phyloP scores from a whole-genome alignment of 2,797 vertebrate genomes.

The Ambastaia sidthimunki region DNA sequence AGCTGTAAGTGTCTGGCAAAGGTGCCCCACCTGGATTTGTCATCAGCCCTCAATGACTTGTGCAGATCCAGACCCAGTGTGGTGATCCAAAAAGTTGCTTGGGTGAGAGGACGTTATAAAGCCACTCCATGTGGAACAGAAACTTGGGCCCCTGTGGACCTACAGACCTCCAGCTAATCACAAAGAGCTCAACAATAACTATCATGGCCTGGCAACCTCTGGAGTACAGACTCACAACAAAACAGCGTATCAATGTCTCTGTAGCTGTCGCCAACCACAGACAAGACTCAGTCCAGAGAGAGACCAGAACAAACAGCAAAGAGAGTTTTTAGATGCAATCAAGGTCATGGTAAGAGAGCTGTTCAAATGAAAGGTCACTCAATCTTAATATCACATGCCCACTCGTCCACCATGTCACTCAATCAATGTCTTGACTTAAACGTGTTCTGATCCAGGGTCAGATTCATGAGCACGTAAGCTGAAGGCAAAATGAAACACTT shows the following conservation, averaged over 20 bases:
- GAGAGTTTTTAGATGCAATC: conserved; percentile 3
- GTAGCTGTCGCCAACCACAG: conserved; percentile 24
- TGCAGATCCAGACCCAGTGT: conserved; percentile 25
- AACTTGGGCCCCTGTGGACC: neutral
- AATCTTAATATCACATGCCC: neutral
- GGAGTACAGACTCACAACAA: neutral
- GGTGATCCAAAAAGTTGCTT: conserved; percentile 22
- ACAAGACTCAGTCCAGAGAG: neutral
- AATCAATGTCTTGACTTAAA: neutral
- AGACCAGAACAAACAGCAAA: neutral
- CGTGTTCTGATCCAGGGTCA: neutral
- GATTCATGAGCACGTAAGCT: neutral
- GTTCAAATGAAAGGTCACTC: neutral
- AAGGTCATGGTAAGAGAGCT: conserved; percentile 12
- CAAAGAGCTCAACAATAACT: conserved; percentile 11
- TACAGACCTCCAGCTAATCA: conserved; percentile 12
- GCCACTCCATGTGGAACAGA: conserved; percentile 24
- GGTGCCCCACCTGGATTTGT: conserved; percentile 8
- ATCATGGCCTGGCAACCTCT: neutral
- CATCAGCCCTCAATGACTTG: conserved; percentile 2
- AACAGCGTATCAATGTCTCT: conserved; percentile 1
- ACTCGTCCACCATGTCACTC: neutral
- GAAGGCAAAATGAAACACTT: neutral
- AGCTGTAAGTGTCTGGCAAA: neutral
- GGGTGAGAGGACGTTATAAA: conserved; percentile 3